phyloP scores from a whole-genome alignment of 2,113 vertebrate genomes.

The Nansenia antarctica region DNA sequence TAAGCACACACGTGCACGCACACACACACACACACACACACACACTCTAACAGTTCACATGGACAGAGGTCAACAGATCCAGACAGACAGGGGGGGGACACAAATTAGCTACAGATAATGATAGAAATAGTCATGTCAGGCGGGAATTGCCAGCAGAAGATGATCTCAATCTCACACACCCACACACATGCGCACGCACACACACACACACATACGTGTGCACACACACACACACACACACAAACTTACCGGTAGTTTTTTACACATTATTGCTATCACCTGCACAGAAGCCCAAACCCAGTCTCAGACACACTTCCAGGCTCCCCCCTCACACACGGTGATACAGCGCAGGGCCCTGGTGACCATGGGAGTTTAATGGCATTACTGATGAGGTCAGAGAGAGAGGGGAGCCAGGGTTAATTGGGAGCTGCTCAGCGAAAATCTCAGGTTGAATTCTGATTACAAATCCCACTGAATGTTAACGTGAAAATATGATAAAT shows the following conservation, averaged over 20 bases:
- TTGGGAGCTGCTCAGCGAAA: slow-evolving; percentile 70
- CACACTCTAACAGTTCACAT: slow-evolving; percentile 25
- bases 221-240: background rate
- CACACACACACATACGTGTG: background rate
- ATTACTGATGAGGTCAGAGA: slow-evolving; percentile 73
- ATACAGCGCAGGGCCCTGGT: slow-evolving; percentile 61
- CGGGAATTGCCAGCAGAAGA: background rate
- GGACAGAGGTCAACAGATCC: slow-evolving; percentile 39
- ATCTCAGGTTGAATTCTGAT: slow-evolving; percentile 76
- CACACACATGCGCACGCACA: background rate
- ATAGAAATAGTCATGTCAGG: slow-evolving; percentile 42
- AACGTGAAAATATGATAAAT: slow-evolving; percentile 61
- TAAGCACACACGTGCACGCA: background rate
- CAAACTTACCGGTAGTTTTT: too few species aligned
- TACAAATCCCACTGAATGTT: slow-evolving; percentile 72
- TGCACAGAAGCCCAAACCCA: background rate
- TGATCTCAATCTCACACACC: background rate
- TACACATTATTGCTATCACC: background rate
- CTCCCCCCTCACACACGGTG: slow-evolving; percentile 21
- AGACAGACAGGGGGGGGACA: slow-evolving; percentile 38
- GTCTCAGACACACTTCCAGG: background rate
- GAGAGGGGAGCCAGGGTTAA: slow-evolving; percentile 71
- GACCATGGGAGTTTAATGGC: slow-evolving; percentile 60
- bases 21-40: slow-evolving; percentile 9
- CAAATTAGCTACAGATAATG: slow-evolving; percentile 39